Conservation (phyloP, 1,140 invertebrate species). For the Lepidotrigona ventralis region DNA sequence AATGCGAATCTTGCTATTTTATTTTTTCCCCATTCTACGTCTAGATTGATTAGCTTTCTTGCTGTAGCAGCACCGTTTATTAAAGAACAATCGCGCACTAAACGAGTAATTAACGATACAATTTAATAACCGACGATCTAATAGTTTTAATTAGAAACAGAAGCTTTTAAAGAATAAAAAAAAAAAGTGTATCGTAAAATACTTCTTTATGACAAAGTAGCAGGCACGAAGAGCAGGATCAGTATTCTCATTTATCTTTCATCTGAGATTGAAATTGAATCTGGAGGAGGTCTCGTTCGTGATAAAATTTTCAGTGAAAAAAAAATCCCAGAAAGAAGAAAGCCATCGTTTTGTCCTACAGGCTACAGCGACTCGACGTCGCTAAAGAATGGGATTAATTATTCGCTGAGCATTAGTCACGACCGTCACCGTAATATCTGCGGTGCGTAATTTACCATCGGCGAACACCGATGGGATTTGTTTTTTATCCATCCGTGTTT, state of each 20-base stretch:
- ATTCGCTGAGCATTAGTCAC: slow-evolving; percentile 24
- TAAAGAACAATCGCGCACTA: too few species aligned
- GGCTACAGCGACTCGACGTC: not conserved
- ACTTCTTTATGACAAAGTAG: too few species aligned
- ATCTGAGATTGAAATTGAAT: not conserved
- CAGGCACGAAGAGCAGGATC: too few species aligned
- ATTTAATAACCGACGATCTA: too few species aligned
- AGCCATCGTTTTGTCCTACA: not conserved
- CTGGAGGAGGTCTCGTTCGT: not conserved
- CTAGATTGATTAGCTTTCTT: too few species aligned
- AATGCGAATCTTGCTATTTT: too few species aligned
- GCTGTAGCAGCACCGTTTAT: too few species aligned
- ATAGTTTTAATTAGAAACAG: too few species aligned
- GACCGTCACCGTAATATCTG: slow-evolving; percentile 43
- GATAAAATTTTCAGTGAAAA: not conserved
- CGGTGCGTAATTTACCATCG: slow-evolving; percentile 5
- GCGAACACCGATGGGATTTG: slow-evolving; percentile 2
- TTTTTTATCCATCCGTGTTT: slow-evolving; percentile 6
- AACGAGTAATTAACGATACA: too few species aligned
- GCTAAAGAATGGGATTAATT: slow-evolving; percentile 40
- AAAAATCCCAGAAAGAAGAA: not conserved
- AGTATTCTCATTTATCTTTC: not conserved
- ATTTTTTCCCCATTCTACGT: too few species aligned
- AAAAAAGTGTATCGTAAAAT: too few species aligned
- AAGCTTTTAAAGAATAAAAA: too few species aligned